These are phyloP conservation scores for Vidua chalybeata DNA, from an alignment of 2,113 vertebrate species.

Conservation along the genomic window DNA sequence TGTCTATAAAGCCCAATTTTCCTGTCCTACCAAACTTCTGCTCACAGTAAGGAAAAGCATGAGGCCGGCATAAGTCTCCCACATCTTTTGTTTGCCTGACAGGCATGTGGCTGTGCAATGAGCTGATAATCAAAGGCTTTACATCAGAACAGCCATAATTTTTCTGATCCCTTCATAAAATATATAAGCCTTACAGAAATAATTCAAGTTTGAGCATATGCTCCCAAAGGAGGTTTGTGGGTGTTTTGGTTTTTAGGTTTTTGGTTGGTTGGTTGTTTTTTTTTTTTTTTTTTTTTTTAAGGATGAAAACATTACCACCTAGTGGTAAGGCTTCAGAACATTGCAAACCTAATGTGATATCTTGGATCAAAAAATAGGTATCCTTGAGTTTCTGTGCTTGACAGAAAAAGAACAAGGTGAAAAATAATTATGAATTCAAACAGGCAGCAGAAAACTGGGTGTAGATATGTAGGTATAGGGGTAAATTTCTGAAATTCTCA, in stretches of 20 bases:
- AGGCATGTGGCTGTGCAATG: not conserved
- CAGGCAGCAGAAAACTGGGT: not conserved
- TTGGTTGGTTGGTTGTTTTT: not conserved
- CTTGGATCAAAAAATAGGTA: not conserved
- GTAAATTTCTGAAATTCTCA: not conserved
- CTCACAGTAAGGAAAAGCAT: not conserved
- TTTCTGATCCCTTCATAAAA: not conserved
- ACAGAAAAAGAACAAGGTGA: not conserved
- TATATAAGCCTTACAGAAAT: not conserved
- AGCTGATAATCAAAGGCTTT: conserved; percentile 25
- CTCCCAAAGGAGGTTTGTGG: not conserved
- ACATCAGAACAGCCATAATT: not conserved
- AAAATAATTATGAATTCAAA: not conserved
- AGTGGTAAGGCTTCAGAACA: not conserved
- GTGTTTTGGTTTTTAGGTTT: not conserved
- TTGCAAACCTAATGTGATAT: not conserved
- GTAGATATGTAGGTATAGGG: rapidly evolving
- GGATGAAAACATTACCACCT: conserved; percentile 1
- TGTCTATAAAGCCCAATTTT: not conserved
- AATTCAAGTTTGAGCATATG: not conserved
- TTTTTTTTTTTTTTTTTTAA: not conserved
- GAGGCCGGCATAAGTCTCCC: not conserved
- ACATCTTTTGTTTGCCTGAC: not conserved
- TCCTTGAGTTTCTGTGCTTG: not conserved
- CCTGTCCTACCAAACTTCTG: not conserved